A percentile compares a stretch with the other conserved stretches of the same genome.
These are phyloP conservation scores for Corythornis leucogaster DNA, from an alignment of 2,797 vertebrate species.

Conservation along the genomic window DNA sequence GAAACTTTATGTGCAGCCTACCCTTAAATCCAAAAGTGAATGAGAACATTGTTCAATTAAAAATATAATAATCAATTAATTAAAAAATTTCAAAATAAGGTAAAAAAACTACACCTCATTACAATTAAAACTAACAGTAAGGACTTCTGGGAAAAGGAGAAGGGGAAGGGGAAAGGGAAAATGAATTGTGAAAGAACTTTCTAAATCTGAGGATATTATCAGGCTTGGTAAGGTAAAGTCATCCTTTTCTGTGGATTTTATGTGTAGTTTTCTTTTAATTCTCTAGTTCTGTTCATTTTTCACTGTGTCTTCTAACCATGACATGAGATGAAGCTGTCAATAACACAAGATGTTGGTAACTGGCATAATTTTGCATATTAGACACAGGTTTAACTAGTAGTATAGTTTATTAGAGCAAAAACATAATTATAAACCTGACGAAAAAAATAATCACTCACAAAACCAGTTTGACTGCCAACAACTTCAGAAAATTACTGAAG, in stretches of 20 bases:
- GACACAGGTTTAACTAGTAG: background rate
- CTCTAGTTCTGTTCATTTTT: background rate
- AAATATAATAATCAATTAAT: no score
- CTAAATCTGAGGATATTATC: background rate
- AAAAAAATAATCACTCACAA: background rate
- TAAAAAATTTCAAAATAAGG: background rate
- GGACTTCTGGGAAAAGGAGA: background rate
- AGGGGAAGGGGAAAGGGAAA: background rate
- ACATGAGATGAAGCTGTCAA: background rate
- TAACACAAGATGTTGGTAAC: background rate
- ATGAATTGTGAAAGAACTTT: background rate
- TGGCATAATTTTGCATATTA: background rate
- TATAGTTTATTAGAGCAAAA: background rate
- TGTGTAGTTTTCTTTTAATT: background rate
- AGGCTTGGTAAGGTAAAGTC: background rate
- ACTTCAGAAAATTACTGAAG: background rate
- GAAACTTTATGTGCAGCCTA: background rate
- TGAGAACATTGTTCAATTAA: background rate
- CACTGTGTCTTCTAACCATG: accelerated
- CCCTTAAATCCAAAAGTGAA: background rate
- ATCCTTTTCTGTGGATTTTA: background rate
- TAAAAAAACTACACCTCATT: background rate
- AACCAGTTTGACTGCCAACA: background rate
- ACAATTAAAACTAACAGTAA: background rate
- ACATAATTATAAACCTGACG: background rate